phyloP scores from a whole-genome alignment of 2,888 invertebrate species.

The Agelastica alni region DNA sequence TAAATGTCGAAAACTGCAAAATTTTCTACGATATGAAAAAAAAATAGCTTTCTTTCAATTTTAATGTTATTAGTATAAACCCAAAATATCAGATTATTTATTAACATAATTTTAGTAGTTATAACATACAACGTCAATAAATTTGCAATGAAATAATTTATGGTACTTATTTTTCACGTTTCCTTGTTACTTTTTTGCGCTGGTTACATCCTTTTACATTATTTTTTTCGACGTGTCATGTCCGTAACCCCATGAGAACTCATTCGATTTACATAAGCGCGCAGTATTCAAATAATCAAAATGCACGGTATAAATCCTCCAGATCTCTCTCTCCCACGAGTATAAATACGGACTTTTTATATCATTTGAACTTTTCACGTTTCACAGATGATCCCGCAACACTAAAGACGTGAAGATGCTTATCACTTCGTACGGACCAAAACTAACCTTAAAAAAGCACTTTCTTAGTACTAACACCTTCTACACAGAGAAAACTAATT shows the following conservation, averaged over 20 bases:
- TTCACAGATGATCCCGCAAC: constrained; percentile 39
- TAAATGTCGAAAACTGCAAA: too few relatives aligned
- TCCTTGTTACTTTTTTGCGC: neutral
- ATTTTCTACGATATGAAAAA: too few relatives aligned
- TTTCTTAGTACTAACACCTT: constrained; percentile 14
- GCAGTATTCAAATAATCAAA: constrained; percentile 28
- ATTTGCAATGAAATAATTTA: too few relatives aligned
- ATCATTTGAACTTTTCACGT: constrained; percentile 44
- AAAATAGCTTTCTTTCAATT: too few relatives aligned
- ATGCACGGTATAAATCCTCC: constrained; percentile 27
- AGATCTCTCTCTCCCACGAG: constrained; percentile 42
- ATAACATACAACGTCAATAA: too few relatives aligned
- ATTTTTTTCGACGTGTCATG: constrained; percentile 23
- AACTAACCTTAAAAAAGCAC: constrained; percentile 22
- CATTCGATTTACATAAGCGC: constrained; percentile 26
- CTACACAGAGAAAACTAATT: constrained; percentile 1
- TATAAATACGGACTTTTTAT: constrained; percentile 42
- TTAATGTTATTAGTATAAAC: too few relatives aligned
- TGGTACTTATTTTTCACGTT: too few relatives aligned
- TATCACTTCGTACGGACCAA: constrained; percentile 31
- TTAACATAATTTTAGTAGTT: too few relatives aligned
- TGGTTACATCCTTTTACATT: neutral
- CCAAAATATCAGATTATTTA: too few relatives aligned
- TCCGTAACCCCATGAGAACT: constrained; percentile 26
- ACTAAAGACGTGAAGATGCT: constrained; percentile 39